A percentile compares a stretch with the other conserved stretches of the same genome.
Evolutionary conservation across 1,140 invertebrate genomes (phyloP).

Genomic region (Hypsibius dujardini): DNA sequence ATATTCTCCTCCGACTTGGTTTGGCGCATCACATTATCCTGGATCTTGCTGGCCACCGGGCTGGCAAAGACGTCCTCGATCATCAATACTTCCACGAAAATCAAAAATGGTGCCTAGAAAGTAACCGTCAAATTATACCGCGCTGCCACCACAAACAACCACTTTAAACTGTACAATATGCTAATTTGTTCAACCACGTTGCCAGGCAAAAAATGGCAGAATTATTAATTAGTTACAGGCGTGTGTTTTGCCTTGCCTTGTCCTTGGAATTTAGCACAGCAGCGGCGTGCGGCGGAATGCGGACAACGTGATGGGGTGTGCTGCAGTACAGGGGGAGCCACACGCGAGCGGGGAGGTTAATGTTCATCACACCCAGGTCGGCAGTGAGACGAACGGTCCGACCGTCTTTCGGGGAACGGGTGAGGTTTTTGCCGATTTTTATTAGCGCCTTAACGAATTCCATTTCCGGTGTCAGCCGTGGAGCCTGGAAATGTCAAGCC

Average conservation of each 20-base stretch:
- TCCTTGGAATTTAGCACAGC: slow-evolving; percentile 97
- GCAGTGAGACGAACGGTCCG: slow-evolving; percentile 73
- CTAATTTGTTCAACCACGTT: slow-evolving; percentile 26
- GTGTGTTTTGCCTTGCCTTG: slow-evolving; percentile 38
- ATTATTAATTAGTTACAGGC: too few species aligned
- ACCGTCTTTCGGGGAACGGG: slow-evolving; percentile 72
- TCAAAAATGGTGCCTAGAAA: slow-evolving; percentile 76
- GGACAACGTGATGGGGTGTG: slow-evolving; percentile 58
- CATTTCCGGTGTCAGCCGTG: slow-evolving; percentile 59
- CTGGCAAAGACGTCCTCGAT: slow-evolving; percentile 64
- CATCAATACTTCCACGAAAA: slow-evolving; percentile 89
- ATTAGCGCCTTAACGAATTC: slow-evolving; percentile 68
- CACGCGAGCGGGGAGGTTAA: slow-evolving; percentile 88
- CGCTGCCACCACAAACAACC: slow-evolving; percentile 11
- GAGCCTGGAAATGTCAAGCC: slow-evolving; percentile 39
- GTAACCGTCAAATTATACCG: slow-evolving; percentile 19
- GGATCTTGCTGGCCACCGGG: slow-evolving; percentile 54
- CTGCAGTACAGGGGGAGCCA: slow-evolving; percentile 68
- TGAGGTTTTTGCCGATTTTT: slow-evolving; percentile 71
- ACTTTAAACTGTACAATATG: slow-evolving; percentile 29
- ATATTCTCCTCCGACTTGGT: slow-evolving; percentile 86
- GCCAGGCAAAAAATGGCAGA: too few species aligned
- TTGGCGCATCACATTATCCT: slow-evolving; percentile 52
- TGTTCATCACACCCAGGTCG: slow-evolving; percentile 74
- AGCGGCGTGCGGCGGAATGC: slow-evolving; percentile 78